Base-by-base conservation (phyloP, 2,888 invertebrate species). In the Amiota mariae region DNA sequence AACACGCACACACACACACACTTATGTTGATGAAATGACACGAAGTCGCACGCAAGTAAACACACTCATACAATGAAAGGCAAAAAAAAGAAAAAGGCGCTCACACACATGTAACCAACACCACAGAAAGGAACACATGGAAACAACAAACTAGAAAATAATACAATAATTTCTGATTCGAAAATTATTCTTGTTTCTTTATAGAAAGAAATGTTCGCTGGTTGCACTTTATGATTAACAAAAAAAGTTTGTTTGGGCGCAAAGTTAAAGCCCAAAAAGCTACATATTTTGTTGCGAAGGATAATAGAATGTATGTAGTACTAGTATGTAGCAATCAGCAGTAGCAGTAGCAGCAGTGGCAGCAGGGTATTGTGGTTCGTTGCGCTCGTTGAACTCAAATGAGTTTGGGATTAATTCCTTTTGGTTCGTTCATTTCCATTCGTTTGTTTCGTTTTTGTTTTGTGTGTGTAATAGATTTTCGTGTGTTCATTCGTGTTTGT, bases 371-470 rank as follows among this genome's bases (percentile, higher is more conserved):
- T 49, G 71, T 56, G 71, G n/a, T 20, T 48, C 18, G 63, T 46
- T 70, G 78, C 82, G 84, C 82, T 73, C 85, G 78, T 82, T 82
- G 83, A 85, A 85, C 85, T 82, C 81, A 72, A 75, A 78, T 74
- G 63, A 73, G 76, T 79, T 79, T 77, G 74, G 75, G 76, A 71
- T 79, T 79, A 68, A 77, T 81, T 76, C 78, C 77, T 76, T 80
- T 86, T 47, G 59, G 81, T 86, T 81, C 46, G 66, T 48, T 66
- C 20, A 12, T 20, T n/a, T n/a, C 15, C 20, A 20, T 20, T 20
- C 11, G 66, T 18, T 47, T 10, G 0, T 20, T 63, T 36, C 46
- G 66, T 15, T 66, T 18, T 81, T 76, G 78, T 76, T 76, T 80
- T 18, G 20, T 20, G 12, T 15, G 48, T 12, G 13, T 10, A 3